Base-by-base conservation (phyloP, 1,140 invertebrate genomes). In the Arion vulgaris region DNA sequence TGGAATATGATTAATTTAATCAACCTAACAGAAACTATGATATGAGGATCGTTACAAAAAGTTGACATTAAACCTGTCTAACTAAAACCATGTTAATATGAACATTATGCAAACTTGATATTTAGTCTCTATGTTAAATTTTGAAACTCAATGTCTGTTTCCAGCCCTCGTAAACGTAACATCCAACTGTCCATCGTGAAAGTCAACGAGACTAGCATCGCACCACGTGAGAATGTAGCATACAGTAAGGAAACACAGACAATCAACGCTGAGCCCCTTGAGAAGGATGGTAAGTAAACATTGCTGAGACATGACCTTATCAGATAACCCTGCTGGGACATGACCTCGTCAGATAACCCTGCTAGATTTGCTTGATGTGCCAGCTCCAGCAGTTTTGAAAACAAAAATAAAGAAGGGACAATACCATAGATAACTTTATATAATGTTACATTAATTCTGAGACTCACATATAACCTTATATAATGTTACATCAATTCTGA, bases 191-290 rank as follows among this genome's bases (percentile, higher is more conserved):
- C 85, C 32, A 94, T 97, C n/a, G 96, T 97, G 71, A 96, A 95
- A 84, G 96, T 98, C 49, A 96, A 97, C 85, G 95, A 97, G 53
- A 98, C 97, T 34, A 98, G 96, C 93, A 98, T 99, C 93, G 96
- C 97, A 62, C 97, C 98, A 0, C 97, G 96, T 92, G 98, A 99
- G 93, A 95, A 95, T 85, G 97, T 98, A 28, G 94, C 95, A 5
- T 99, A 99, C 90, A 95, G 96, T 78, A 99, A 99, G 92, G 97
- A 98, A 92, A 99, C 97, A 0, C 98, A 99, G 93, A 99, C 98
- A 11, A 95, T 94, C 57, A 94, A 95, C 53, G 94, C 95, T 4
- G 94, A 94, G 28, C 94, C 95, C 57, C 94, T 95, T 82, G 96
- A 97, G 92, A 92, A 96, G 92, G 97, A 98, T 95, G 97, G 97